phyloP scores from a whole-genome alignment of 2,888 invertebrate species.

The Dolichopus griseipennis region DNA sequence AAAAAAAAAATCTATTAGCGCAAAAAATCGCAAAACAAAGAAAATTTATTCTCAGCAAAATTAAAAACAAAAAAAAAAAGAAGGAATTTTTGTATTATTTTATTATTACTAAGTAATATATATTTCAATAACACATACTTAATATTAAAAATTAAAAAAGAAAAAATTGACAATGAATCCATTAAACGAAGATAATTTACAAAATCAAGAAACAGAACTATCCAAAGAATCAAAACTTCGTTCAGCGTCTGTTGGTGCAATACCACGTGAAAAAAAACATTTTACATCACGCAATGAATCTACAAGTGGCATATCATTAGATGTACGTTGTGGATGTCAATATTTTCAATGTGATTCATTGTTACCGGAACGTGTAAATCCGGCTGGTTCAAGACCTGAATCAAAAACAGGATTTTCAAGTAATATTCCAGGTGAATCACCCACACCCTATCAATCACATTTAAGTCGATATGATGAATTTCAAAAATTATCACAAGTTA shows the following conservation, averaged over 20 bases:
- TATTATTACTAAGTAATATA: too few species aligned
- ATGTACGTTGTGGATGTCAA: constrained; percentile 79
- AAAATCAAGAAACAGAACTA: neutral
- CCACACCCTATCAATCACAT: constrained; percentile 23
- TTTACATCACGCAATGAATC: constrained; percentile 63
- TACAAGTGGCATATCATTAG: constrained; percentile 62
- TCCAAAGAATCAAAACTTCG: constrained; percentile 36
- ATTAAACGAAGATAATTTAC: neutral
- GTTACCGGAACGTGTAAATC: constrained; percentile 65
- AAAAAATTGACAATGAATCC: neutral
- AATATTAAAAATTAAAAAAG: neutral
- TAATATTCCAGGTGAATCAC: constrained; percentile 43
- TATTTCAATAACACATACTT: neutral
- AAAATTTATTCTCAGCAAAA: neutral
- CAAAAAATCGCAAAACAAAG: neutral
- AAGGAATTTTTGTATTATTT: too few species aligned
- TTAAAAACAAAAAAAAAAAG: too few species aligned
- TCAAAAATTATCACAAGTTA: constrained; percentile 17
- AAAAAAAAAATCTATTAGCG: neutral
- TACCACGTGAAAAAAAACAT: constrained; percentile 53
- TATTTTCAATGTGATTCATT: constrained; percentile 73
- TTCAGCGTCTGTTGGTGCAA: constrained; percentile 61
- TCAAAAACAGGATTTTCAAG: constrained; percentile 46
- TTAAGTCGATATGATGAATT: constrained; percentile 30
- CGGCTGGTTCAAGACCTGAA: constrained; percentile 55